Conservation (phyloP, 2,797 vertebrate genomes). For the Tapera naevia region DNA sequence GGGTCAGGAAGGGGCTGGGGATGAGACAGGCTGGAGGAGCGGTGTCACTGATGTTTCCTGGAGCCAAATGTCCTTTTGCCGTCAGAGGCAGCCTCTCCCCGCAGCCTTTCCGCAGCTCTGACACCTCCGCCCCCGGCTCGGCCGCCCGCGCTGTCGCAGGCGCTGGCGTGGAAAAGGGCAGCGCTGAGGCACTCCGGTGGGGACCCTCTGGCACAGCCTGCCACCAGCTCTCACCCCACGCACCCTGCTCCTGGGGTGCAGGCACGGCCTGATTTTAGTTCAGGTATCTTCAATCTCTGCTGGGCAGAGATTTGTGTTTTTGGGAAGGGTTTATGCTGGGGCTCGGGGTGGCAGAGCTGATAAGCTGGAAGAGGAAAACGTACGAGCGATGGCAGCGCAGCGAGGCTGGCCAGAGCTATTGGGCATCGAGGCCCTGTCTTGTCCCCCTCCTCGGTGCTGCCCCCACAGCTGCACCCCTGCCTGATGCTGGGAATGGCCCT, state of each 20-base stretch:
- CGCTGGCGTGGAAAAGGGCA: accelerated
- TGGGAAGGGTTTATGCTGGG: not conserved
- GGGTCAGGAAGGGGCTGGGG: not conserved
- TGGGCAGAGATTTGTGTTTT: constrained; percentile 38
- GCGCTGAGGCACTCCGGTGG: accelerated
- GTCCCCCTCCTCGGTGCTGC: too few species aligned
- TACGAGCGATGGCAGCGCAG: not conserved
- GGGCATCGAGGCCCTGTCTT: not conserved
- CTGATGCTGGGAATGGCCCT: not conserved
- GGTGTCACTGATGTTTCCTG: not conserved
- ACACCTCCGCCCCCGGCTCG: not conserved
- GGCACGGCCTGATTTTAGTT: not conserved
- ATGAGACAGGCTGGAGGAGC: not conserved
- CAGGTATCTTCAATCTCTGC: not conserved
- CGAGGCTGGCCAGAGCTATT: not conserved
- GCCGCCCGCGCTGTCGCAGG: not conserved
- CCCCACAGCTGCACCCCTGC: not conserved
- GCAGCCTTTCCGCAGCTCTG: not conserved
- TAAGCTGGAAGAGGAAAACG: not conserved
- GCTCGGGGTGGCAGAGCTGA: not conserved
- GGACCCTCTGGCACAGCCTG: not conserved
- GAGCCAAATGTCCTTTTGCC: not conserved
- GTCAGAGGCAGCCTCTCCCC: not conserved
- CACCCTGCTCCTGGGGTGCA: accelerated
- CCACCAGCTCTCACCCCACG: accelerated